Evolutionary conservation across 2,113 vertebrate genomes (phyloP).

Genomic region (Leptosomus discolor): DNA sequence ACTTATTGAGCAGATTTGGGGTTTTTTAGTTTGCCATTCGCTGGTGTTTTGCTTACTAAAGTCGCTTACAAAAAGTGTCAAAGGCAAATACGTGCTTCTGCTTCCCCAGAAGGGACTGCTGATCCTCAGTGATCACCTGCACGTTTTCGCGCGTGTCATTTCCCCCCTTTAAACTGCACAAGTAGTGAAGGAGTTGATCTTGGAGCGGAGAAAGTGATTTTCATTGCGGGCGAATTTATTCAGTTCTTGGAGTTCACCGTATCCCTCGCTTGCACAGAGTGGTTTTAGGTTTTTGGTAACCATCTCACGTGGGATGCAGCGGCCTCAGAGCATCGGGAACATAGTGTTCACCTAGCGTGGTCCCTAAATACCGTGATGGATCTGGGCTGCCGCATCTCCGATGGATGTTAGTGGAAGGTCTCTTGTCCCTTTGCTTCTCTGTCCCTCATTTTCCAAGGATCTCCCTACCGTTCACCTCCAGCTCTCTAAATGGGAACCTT

Average conservation of each 20-base stretch:
- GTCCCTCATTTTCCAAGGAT: not conserved
- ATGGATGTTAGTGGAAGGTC: not conserved
- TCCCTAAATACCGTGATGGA: not conserved
- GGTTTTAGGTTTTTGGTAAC: not conserved
- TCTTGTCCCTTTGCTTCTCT: not conserved
- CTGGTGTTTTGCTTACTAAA: not conserved
- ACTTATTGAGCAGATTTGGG: not conserved
- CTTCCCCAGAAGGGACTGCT: not conserved
- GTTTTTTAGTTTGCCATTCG: too few species aligned
- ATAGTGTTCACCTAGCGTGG: fast-evolving
- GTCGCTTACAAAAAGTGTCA: not conserved
- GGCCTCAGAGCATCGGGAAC: not conserved
- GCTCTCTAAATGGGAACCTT: not conserved
- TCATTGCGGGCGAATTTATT: not conserved
- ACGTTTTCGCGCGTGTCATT: not conserved
- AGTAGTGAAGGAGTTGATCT: not conserved
- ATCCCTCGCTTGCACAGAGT: not conserved
- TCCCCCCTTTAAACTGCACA: not conserved
- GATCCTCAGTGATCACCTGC: not conserved
- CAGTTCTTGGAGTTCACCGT: not conserved
- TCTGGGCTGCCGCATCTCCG: not conserved
- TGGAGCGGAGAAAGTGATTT: not conserved
- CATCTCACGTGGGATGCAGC: not conserved
- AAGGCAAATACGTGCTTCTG: not conserved
- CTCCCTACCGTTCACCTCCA: fast-evolving